Evolutionary conservation across 2,888 invertebrate genomes (phyloP), one percentile per base, ranked within the genome.

Genomic region (Crioceris asparagi): DNA sequence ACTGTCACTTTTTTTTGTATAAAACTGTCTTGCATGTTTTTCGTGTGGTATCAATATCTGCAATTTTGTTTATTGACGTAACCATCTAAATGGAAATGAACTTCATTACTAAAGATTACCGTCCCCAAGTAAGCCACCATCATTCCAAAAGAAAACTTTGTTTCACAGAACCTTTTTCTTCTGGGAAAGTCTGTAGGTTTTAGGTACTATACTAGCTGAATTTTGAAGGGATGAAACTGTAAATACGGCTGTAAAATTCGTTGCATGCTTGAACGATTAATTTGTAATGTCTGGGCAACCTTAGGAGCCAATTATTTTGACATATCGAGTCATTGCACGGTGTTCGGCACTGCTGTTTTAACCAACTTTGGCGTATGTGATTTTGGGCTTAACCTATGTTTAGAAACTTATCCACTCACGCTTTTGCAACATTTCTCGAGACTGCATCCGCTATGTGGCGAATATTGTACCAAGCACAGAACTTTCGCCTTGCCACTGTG

Each of bases 21-120:
- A 12, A 4, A 11, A 12, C n/a, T 25, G 26, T 7, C 12, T 25
- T 12, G 12, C n/a, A 4, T n/a, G 16, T 6, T 4, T 11, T 11
- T 30, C n/a, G 4, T 30, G 17, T 4, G 17, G 4, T 11, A 15
- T n/a, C 32, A 32, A 32, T 32, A 32, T 12, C 18, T 5, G 17
- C n/a, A 32, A 32, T 32, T 32, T 32, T 32, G 17, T 15, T 18
- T 32, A 10, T 32, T 32, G 3, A 32, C 32, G 10, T 17, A 5
- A 12, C 29, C 12, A 15, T 11, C 15, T 7, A 29, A 29, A 29
- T 29, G 16, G 7, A 29, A 29, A 4, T 12, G 12, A 10, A 16
- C 29, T 15, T 29, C 29, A 8, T 11, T 12, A 25, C 26, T 25
- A n/a, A n/a, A 25, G 12, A 25, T 3, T 4, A 25, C 7, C 4